Evolutionary conservation across 2,797 vertebrate genomes (phyloP).

Genomic region (Microctenopoma steveboyesi): DNA sequence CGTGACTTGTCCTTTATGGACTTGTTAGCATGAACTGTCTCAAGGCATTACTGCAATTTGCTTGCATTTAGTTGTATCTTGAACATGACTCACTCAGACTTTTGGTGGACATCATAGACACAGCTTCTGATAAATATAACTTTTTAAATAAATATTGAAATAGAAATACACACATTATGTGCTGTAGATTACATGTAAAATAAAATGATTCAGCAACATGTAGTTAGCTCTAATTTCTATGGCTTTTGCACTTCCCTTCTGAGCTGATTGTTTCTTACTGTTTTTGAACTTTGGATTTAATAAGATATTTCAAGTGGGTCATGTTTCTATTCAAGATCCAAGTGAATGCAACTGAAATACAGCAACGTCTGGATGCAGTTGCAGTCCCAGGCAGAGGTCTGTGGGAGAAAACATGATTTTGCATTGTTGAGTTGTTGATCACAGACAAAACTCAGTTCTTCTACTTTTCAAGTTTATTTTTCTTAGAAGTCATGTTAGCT

Average conservation of each 20-base stretch:
- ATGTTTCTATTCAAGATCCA: conserved; percentile 5
- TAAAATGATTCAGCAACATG: background rate
- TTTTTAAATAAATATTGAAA: background rate
- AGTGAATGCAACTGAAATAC: conserved; percentile 26
- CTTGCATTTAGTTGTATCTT: conserved; percentile 37
- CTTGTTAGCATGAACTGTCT: conserved; percentile 23
- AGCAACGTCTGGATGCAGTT: conserved; percentile 27
- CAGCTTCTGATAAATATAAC: background rate
- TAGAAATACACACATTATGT: background rate
- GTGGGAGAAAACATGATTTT: background rate
- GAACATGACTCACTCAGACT: background rate
- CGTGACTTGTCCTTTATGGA: conserved; percentile 46
- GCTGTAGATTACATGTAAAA: too few relatives aligned
- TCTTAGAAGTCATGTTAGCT: background rate
- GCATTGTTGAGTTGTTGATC: conserved; percentile 28
- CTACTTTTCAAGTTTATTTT: conserved; percentile 76
- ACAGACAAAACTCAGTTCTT: conserved; percentile 82
- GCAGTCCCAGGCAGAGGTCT: conserved; percentile 18
- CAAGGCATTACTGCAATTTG: conserved; percentile 13
- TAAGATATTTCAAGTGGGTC: background rate
- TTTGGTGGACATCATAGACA: background rate
- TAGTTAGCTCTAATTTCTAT: background rate
- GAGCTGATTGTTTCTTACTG: background rate
- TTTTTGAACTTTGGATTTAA: background rate
- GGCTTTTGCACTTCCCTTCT: background rate